A percentile compares a stretch with the other conserved stretches of the same genome.
These are phyloP conservation scores for Lordiphosa stackelbergi DNA, from an alignment of 1,140 invertebrate species.

Conservation along the genomic window DNA sequence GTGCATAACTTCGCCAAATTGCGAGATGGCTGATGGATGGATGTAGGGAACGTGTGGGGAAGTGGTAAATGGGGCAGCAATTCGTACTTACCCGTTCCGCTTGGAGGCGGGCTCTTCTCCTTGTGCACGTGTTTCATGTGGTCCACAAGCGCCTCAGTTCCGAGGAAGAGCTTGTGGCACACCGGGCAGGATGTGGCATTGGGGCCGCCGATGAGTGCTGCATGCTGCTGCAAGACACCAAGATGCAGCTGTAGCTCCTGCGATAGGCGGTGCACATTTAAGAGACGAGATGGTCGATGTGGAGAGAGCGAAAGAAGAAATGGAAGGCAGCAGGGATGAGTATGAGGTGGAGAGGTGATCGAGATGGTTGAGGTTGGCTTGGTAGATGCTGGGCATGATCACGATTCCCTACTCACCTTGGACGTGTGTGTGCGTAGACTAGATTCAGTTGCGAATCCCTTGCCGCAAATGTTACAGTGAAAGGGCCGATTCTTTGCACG, in stretches of 20 bases:
- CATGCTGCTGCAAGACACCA: conserved; percentile 95
- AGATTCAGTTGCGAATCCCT: conserved; percentile 96
- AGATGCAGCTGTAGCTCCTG: conserved; percentile 90
- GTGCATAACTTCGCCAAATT: conserved; percentile 37
- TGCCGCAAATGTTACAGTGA: conserved; percentile 97
- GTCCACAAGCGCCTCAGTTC: conserved; percentile 93
- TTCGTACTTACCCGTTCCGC: conserved; percentile 89
- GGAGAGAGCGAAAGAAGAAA: conserved; percentile 20
- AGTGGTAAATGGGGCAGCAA: neutral
- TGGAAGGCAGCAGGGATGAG: conserved; percentile 10
- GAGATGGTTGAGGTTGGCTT: conserved; percentile 10
- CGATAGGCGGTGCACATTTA: conserved; percentile 15
- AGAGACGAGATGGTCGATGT: conserved; percentile 17
- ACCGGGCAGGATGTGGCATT: conserved; percentile 93
- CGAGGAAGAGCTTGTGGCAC: conserved; percentile 95
- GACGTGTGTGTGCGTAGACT: conserved; percentile 95
- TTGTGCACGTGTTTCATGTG: conserved; percentile 97
- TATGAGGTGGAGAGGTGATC: conserved; percentile 3
- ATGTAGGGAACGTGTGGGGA: neutral
- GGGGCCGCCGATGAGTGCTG: conserved; percentile 90
- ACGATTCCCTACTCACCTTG: conserved; percentile 88
- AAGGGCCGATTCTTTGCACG: conserved; percentile 96
- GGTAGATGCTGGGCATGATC: neutral
- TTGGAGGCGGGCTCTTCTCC: conserved; percentile 86
- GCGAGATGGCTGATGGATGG: conserved; percentile 18